These are phyloP conservation scores for Argynnis bischoffii DNA, from an alignment of 2,888 invertebrate species.

Conservation along the genomic window DNA sequence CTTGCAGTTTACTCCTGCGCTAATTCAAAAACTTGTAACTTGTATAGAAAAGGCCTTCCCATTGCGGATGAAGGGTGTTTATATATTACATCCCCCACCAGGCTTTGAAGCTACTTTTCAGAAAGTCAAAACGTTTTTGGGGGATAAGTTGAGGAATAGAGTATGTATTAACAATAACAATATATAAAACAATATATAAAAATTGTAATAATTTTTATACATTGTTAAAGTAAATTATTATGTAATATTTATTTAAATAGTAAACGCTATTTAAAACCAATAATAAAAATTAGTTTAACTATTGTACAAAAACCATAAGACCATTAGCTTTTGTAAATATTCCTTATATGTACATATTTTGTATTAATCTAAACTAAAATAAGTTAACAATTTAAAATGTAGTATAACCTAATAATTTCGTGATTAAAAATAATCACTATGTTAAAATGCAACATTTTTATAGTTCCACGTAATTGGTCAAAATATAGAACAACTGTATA, in stretches of 20 bases:
- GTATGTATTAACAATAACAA: slow-evolving; percentile 6
- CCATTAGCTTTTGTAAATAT: too few relatives aligned
- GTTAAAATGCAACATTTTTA: neutral
- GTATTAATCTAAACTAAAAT: too few relatives aligned
- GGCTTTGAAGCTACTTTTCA: slow-evolving; percentile 3
- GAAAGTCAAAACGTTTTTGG: neutral
- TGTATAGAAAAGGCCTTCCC: slow-evolving; percentile 83
- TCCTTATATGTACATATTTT: too few relatives aligned
- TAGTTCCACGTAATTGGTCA: slow-evolving; percentile 1
- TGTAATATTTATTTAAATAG: neutral
- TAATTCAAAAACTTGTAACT: slow-evolving; percentile 82
- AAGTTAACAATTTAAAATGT: too few relatives aligned
- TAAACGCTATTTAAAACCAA: too few relatives aligned
- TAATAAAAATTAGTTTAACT: too few relatives aligned
- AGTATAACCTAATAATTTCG: too few relatives aligned
- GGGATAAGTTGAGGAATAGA: neutral
- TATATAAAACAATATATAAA: too few relatives aligned
- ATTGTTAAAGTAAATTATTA: neutral
- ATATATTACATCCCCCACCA: neutral
- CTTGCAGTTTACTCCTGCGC: slow-evolving; percentile 80
- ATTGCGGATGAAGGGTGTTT: slow-evolving; percentile 77
- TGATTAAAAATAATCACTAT: too few relatives aligned
- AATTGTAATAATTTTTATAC: too few relatives aligned
- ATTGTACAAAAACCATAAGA: too few relatives aligned
- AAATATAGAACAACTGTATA: slow-evolving; percentile 66